Conservation (phyloP, 1,140 invertebrate genomes). For the Aphidius gifuensis region DNA sequence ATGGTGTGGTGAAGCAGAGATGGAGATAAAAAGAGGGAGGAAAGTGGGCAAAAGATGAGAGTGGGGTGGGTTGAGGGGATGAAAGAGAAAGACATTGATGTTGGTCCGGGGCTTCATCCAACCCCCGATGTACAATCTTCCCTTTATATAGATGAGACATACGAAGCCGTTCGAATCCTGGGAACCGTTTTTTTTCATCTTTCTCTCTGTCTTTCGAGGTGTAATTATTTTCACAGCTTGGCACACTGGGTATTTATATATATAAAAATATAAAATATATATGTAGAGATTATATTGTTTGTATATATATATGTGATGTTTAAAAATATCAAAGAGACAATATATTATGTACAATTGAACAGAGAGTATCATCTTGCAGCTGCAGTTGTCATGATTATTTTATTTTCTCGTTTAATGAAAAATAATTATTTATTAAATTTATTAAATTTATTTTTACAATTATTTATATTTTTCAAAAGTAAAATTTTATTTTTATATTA, state of each 20-base stretch:
- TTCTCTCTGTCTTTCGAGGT: conserved; percentile 38
- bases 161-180: conserved; percentile 51
- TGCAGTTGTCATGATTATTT: too few species aligned
- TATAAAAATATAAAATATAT: conserved; percentile 13
- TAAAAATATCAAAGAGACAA: too few species aligned
- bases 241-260: neutral
- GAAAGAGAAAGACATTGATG: conserved; percentile 2
- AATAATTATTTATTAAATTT: neutral
- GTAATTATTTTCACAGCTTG: conserved; percentile 52
- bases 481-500: too few species aligned
- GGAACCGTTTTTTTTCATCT: conserved; percentile 45
- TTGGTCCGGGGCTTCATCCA: conserved; percentile 32
- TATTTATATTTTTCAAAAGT: too few species aligned
- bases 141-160: conserved; percentile 45
- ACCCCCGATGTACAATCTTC: conserved; percentile 44
- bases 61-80: neutral
- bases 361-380: too few species aligned
- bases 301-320: too few species aligned
- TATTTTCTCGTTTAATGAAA: neutral
- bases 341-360: too few species aligned
- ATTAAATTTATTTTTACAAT: too few species aligned
- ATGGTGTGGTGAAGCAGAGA: too few species aligned
- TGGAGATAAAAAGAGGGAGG: too few species aligned
- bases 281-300: too few species aligned
- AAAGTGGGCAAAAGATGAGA: too few species aligned